Evolutionary conservation across 2,797 vertebrate species (phyloP).

Genomic region (Spinus olivaceus): DNA sequence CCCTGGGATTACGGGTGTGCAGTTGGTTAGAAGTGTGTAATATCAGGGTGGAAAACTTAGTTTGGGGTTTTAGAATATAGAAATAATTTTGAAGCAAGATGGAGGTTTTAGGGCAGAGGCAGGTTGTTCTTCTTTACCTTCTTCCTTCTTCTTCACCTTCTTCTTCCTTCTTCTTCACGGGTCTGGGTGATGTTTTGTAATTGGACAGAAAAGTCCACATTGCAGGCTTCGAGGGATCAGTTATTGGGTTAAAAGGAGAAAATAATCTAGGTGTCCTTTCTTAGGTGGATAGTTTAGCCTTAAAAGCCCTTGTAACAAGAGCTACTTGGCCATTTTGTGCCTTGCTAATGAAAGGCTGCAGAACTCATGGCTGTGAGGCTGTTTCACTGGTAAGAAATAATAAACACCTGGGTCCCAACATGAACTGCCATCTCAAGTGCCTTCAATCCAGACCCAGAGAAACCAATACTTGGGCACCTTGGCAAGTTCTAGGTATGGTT

Average conservation of each 20-base stretch:
- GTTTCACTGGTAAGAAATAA: not conserved
- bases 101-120: not conserved
- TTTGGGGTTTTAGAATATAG: not conserved
- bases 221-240: not conserved
- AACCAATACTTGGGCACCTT: not conserved
- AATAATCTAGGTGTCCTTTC: not conserved
- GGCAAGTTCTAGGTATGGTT: not conserved
- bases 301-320: not conserved
- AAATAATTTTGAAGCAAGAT: not conserved
- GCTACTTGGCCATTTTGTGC: not conserved
- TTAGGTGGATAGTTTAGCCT: not conserved
- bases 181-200: not conserved
- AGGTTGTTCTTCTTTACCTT: not conserved
- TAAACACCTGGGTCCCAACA: not conserved
- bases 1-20: not conserved
- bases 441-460: not conserved
- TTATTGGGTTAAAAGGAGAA: not conserved
- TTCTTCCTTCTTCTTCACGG: not conserved
- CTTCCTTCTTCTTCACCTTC: not conserved
- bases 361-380: not conserved
- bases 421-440: not conserved
- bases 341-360: not conserved
- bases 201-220: not conserved
- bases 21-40: not conserved
- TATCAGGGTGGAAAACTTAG: not conserved